These are phyloP conservation scores for Aegithalos caudatus DNA, from an alignment of 2,113 vertebrate species.

Conservation along the genomic window DNA sequence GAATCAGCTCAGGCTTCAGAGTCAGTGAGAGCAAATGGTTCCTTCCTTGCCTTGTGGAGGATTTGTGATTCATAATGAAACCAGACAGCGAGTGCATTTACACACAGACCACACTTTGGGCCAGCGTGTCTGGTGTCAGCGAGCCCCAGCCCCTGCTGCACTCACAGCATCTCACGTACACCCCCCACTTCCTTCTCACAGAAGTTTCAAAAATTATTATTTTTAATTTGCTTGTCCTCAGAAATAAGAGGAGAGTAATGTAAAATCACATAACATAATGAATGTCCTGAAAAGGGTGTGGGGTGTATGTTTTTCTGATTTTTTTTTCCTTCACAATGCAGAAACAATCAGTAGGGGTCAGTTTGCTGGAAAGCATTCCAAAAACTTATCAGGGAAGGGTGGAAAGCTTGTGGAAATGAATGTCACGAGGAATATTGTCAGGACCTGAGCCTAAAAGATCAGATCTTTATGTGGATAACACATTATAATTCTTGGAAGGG, in stretches of 20 bases:
- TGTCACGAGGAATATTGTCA: neutral
- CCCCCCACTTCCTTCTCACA: neutral
- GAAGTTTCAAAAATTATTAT: neutral
- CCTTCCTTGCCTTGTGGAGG: neutral
- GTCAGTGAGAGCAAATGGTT: neutral
- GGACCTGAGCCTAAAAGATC: neutral
- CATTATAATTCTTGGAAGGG: neutral
- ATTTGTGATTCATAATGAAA: constrained; percentile 13
- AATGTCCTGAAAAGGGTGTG: neutral
- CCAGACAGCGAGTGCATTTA: neutral
- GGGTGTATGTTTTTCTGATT: neutral
- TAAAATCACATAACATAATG: neutral
- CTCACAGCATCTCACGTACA: fast-evolving
- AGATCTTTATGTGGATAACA: neutral
- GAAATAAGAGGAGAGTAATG: neutral
- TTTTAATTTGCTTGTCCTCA: neutral
- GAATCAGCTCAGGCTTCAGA: neutral
- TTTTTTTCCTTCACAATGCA: neutral
- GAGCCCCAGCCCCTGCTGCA: neutral
- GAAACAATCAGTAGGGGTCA: neutral
- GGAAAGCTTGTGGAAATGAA: neutral
- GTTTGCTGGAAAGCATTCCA: neutral
- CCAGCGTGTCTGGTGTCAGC: neutral
- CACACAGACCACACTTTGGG: neutral
- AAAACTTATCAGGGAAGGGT: neutral